Conservation (phyloP, 2,113 vertebrate species). For the Toxotes chatareus region DNA sequence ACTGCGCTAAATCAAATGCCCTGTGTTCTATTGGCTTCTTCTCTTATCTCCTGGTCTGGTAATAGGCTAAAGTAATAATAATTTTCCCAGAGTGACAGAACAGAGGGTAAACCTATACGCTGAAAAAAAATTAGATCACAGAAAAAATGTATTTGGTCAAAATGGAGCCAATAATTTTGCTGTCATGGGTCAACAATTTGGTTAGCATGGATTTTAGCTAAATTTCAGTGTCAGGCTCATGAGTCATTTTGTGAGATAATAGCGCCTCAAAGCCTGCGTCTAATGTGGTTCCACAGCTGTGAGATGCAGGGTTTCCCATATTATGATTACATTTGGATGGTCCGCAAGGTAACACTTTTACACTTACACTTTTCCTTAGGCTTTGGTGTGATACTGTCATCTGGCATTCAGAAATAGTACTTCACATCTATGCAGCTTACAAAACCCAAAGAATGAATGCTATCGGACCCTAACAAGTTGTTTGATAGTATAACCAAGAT, state of each 20-base stretch:
- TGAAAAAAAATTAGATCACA: slow-evolving; percentile 41
- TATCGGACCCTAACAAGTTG: not conserved
- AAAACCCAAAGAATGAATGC: not conserved
- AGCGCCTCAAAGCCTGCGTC: slow-evolving; percentile 30
- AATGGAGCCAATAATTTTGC: slow-evolving; percentile 56
- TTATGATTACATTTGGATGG: slow-evolving; percentile 53
- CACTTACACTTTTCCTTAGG: slow-evolving; percentile 14
- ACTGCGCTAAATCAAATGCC: slow-evolving; percentile 12
- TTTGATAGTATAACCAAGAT: not conserved
- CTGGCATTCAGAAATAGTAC: slow-evolving; percentile 1
- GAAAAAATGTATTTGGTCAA: slow-evolving; percentile 53
- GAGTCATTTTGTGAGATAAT: slow-evolving; percentile 59
- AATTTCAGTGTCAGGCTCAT: slow-evolving; percentile 44
- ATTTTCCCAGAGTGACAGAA: slow-evolving; percentile 9
- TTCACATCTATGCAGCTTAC: not conserved
- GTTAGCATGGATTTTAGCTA: slow-evolving; percentile 62
- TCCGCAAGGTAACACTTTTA: slow-evolving; percentile 3
- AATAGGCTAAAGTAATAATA: slow-evolving; percentile 33
- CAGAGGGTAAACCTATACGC: slow-evolving; percentile 15
- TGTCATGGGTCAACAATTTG: slow-evolving; percentile 55
- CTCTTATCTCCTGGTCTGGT: slow-evolving; percentile 19
- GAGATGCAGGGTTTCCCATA: slow-evolving; percentile 36
- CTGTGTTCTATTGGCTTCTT: slow-evolving; percentile 6
- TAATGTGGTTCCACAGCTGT: slow-evolving; percentile 61
- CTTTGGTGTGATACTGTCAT: slow-evolving; percentile 26